Conservation (phyloP, 2,797 vertebrate genomes). For the Phyllotis vaccarum region DNA sequence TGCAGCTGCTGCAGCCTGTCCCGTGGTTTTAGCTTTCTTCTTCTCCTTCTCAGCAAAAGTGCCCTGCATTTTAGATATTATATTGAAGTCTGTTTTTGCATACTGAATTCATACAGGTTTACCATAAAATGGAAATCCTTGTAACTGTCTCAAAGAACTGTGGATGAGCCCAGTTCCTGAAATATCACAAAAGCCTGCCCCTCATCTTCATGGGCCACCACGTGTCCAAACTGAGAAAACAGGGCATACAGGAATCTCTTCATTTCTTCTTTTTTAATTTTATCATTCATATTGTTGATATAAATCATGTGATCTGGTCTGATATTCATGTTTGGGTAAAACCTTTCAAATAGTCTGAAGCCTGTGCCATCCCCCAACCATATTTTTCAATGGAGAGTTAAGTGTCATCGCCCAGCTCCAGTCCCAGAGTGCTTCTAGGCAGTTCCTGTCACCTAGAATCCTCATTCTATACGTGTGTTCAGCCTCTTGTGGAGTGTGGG, state of each 20-base stretch:
- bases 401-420: neutral
- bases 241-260: constrained; percentile 96
- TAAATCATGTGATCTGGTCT: constrained; percentile 98
- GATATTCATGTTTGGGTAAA: constrained; percentile 92
- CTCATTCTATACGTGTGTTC: neutral
- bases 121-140: constrained; percentile 98
- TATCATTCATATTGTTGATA: constrained; percentile 98
- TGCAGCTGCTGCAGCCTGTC: no score
- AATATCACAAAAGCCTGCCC: constrained; percentile 99
- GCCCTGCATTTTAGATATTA: no score
- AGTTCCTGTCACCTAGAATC: fast-evolving
- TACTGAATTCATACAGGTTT: constrained; percentile 91
- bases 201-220: constrained; percentile 97
- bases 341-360: constrained; percentile 25
- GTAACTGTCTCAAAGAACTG: constrained; percentile 96
- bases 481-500: neutral
- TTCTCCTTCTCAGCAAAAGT: no score
- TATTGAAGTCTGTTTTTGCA: no score
- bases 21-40: no score
- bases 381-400: neutral
- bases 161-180: constrained; percentile 95
- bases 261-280: constrained; percentile 97
- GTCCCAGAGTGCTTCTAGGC: no score
- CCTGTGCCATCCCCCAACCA: neutral
- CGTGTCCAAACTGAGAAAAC: constrained; percentile 98